Conservation (phyloP, 2,888 invertebrate genomes). For the Drosophila subsilvestris region DNA sequence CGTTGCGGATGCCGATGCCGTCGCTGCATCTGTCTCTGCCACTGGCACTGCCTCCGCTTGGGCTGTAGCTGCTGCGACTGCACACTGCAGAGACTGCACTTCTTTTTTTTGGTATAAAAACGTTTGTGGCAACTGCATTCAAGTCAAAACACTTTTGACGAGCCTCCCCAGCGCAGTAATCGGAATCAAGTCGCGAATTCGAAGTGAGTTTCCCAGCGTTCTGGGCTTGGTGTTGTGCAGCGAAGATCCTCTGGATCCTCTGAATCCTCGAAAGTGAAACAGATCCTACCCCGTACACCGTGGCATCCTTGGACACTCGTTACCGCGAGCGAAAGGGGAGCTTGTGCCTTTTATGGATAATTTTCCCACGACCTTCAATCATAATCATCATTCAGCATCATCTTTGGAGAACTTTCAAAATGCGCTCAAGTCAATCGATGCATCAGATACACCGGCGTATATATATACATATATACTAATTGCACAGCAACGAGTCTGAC, state of each 20-base stretch:
- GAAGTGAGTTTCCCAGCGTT: slow-evolving; percentile 56
- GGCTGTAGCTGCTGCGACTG: slow-evolving; percentile 26
- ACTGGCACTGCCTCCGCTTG: slow-evolving; percentile 8
- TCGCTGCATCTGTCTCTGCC: slow-evolving; percentile 27
- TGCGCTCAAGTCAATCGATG: slow-evolving; percentile 32
- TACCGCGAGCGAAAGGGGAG: neutral
- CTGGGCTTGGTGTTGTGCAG: slow-evolving; percentile 10
- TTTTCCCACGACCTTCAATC: slow-evolving; percentile 42
- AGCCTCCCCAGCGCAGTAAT: slow-evolving; percentile 77
- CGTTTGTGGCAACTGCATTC: slow-evolving; percentile 68
- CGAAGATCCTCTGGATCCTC: slow-evolving; percentile 14
- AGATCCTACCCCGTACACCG: neutral
- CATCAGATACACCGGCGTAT: neutral
- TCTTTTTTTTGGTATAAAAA: slow-evolving; percentile 81
- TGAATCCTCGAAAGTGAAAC: neutral
- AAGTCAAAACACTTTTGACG: slow-evolving; percentile 80
- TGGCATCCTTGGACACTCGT: neutral
- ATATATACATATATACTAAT: slow-evolving; percentile 12
- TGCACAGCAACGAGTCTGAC: slow-evolving; percentile 44
- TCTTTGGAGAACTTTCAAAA: slow-evolving; percentile 38
- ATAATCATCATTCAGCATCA: slow-evolving; percentile 18
- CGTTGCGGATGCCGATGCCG: slow-evolving; percentile 34
- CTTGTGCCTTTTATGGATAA: slow-evolving; percentile 19
- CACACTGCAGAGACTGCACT: slow-evolving; percentile 63
- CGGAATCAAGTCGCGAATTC: slow-evolving; percentile 60